These are phyloP conservation scores for Prunella himalayana DNA, from an alignment of 2,113 vertebrate species.

Conservation along the genomic window DNA sequence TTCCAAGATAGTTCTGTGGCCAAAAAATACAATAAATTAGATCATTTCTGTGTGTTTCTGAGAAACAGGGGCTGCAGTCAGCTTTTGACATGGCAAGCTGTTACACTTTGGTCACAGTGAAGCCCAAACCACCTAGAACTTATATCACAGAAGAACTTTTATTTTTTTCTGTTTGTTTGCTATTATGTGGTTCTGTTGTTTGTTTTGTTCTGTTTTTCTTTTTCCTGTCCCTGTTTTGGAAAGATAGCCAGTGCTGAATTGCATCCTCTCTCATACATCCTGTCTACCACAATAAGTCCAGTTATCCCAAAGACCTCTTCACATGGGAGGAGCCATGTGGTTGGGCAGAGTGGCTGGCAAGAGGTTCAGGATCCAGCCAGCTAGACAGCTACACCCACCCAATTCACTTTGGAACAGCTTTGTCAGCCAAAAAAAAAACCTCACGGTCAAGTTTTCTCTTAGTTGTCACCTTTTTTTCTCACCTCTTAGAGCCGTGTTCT, in stretches of 20 bases:
- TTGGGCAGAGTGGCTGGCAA: neutral
- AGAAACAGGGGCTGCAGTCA: neutral
- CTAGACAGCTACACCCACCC: neutral
- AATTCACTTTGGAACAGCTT: neutral
- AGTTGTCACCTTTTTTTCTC: neutral
- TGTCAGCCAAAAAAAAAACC: neutral
- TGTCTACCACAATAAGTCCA: neutral
- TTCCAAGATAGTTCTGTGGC: neutral
- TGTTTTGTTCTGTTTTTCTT: neutral
- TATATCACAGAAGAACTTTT: neutral
- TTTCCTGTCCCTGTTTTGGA: neutral
- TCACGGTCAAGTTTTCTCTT: neutral
- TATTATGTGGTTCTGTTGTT: neutral
- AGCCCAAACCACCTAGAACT: neutral
- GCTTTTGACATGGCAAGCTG: neutral
- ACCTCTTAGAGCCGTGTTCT: neutral
- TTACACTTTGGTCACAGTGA: rapidly evolving
- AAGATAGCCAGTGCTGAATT: neutral
- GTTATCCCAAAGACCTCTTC: neutral
- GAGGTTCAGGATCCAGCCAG: neutral
- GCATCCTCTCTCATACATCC: neutral
- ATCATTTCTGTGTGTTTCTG: neutral
- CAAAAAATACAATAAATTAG: neutral
- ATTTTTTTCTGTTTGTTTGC: neutral
- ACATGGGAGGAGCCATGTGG: rapidly evolving